phyloP scores from a whole-genome alignment of 92 coral and sea anemone species.

The Bergia sp. region DNA sequence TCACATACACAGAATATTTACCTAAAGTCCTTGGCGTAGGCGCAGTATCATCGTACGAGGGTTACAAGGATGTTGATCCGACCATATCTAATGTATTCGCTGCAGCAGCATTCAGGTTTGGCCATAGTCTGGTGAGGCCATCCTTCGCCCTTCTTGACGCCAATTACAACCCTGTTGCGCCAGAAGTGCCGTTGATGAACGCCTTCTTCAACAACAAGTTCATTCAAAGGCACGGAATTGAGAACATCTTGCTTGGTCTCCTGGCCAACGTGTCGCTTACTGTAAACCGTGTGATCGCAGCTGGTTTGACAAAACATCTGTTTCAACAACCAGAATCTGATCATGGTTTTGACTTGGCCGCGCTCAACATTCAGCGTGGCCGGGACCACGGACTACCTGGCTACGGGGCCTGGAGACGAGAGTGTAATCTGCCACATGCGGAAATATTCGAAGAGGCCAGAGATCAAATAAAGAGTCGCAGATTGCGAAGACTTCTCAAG shows the following conservation, averaged over 20 bases:
- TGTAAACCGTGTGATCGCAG: slow-evolving; percentile 76
- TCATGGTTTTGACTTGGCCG: slow-evolving; percentile 95
- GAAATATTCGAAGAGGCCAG: slow-evolving; percentile 89
- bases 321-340: slow-evolving; percentile 97
- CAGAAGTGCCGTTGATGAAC: slow-evolving; percentile 77
- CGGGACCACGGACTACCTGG: slow-evolving; percentile 98
- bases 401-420: slow-evolving; percentile 98
- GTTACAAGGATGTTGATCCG: slow-evolving; percentile 82
- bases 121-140: slow-evolving; percentile 92
- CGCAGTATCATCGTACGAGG: slow-evolving; percentile 70
- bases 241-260: slow-evolving; percentile 91
- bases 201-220: slow-evolving; percentile 95
- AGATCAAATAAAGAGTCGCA: slow-evolving; percentile 71
- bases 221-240: slow-evolving; percentile 77
- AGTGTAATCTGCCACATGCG: slow-evolving; percentile 88
- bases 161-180: slow-evolving; percentile 83
- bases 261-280: slow-evolving; percentile 84
- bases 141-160: slow-evolving; percentile 78
- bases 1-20: slow-evolving; percentile 81
- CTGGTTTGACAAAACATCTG: slow-evolving; percentile 86
- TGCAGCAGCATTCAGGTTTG: slow-evolving; percentile 91
- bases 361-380: slow-evolving; percentile 96
- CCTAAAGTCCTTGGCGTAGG: slow-evolving; percentile 84
- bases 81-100: slow-evolving; percentile 87
- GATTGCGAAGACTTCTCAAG: slow-evolving; percentile 70